Base-by-base conservation (phyloP, 2,113 vertebrate genomes). In the Sakesphorus luctuosus region DNA sequence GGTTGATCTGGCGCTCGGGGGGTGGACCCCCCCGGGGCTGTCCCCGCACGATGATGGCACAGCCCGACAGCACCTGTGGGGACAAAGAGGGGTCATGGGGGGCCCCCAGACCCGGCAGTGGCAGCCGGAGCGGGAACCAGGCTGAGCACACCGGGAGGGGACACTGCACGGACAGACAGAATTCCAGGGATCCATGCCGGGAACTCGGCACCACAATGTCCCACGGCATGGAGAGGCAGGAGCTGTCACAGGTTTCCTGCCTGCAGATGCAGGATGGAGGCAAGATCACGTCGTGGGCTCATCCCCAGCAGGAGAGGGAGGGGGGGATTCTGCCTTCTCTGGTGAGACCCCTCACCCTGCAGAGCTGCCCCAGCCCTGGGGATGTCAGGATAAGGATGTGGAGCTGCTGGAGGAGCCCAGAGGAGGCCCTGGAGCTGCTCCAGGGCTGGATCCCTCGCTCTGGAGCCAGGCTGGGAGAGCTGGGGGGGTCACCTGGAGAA, bases 11-110 rank as follows among this genome's bases (percentile, higher is more conserved):
- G 21, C 99, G 98, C 90, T 99, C 99, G 0, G 99, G 99, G 43
- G 99, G 99, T 0, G 99, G 99, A 1, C 99, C 99, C 0, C 99
- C 99, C 7, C 99, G 98, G 47, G 99, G 99, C 95, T 99, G 99
- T 10, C 99, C 99, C 10, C 99, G 97, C 18, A 99, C 99, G 49
- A 99, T 99, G 97, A 99, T 99, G 85, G 99, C 99, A n/a, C 99
- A 99, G 66, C 99, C 99, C 1, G 99, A 99, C 61, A 99, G 98
- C 59, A 99, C 99, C 99, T 99, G 96, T 1, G 6, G 31, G 36
- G 35, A 78, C 31, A 19, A 6, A 25, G 28, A 49, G 15, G 35
- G 55, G 29, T 86, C 19, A 73, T 1, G 9, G 13, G 50, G 23
- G 10, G 3, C 7, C 36, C 40, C 23, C 3, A 0, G 33, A 10